Evolutionary conservation across 2,797 vertebrate species (phyloP), one percentile per base, ranked within the genome.

Genomic region (Phylloscopus collybita): DNA sequence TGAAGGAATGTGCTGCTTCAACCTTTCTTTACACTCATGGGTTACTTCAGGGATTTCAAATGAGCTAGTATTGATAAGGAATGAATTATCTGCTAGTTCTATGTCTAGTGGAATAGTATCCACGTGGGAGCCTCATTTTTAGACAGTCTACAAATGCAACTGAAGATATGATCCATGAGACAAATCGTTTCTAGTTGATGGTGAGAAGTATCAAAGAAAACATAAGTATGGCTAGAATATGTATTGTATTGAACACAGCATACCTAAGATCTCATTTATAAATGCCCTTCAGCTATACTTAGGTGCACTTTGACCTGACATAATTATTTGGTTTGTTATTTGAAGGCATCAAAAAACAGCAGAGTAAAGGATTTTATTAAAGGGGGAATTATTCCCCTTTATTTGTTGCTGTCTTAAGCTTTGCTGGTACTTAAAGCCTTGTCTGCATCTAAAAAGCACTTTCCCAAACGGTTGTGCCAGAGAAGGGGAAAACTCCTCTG

Each of bases 181-280:
- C 6, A 80, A 73, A 85, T 19, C 0, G 0, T 62, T 90, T 66
- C 38, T 9, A 34, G 17, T 15, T 2, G 2, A 42, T 34, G 13
- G 36, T 73, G 29, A 73, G 9, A 75, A 75, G 6, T 42, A 54
- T 21, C 19, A 38, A 18, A 42, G 27, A 21, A 83, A 80, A 73
- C 26, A 0, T 38, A 78, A 79, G 3, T 36, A 65, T 32, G 29
- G 20, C 17, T 49, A 81, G 19, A 72, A 51, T 56, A 57, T 17
- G 9, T 23, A 20, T 40, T 1, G 4, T 74, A 79, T 50, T 65
- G 23, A 64, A 44, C 21, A 47, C 4, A 50, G 32, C 0, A 0
- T 11, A 50, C 14, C 25, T 62, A 42, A 69, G 16, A 67, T 75
- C 15, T 47, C 26, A 36, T 40, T 93, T 87, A 51, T 34, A 73